A percentile compares a stretch with the other conserved stretches of the same genome.
Evolutionary conservation across 1,140 invertebrate genomes (phyloP).

Genomic region (Amphibalanus amphitrite): DNA sequence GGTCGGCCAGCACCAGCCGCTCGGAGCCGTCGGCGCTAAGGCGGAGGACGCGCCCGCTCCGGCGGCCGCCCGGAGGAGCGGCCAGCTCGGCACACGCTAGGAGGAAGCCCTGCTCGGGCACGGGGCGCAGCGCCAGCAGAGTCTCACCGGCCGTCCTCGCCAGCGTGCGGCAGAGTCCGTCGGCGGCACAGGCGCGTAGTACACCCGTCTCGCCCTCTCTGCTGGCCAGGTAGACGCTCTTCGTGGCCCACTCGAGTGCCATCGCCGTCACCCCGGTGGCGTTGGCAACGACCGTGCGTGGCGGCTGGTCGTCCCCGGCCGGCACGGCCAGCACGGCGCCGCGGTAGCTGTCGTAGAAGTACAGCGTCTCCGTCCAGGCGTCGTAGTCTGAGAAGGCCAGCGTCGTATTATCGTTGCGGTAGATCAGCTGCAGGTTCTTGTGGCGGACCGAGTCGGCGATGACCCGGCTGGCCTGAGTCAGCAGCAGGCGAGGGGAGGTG

Average conservation of each 20-base stretch:
- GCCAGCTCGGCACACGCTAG: neutral
- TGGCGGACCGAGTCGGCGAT: neutral
- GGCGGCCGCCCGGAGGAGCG: too few species aligned
- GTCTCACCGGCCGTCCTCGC: neutral
- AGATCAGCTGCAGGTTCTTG: neutral
- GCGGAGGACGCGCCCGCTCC: neutral
- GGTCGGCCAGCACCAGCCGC: neutral
- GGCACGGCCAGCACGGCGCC: neutral
- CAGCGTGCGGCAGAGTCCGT: neutral
- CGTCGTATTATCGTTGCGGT: neutral
- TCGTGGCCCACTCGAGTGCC: neutral
- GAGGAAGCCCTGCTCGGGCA: neutral
- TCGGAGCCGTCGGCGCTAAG: neutral
- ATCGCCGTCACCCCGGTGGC: neutral
- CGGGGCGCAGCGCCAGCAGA: neutral
- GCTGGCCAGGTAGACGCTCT: conserved; percentile 4
- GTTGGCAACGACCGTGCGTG: neutral
- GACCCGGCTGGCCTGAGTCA: neutral
- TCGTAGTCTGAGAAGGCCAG: neutral
- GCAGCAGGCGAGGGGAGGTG: neutral
- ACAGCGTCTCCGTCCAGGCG: neutral
- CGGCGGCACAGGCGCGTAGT: neutral
- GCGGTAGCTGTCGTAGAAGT: neutral
- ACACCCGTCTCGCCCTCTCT: neutral
- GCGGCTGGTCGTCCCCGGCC: neutral